Evolutionary conservation across 2,888 invertebrate genomes (phyloP), one percentile per base, ranked within the genome.

Genomic region (Eupithecia exiguata): DNA sequence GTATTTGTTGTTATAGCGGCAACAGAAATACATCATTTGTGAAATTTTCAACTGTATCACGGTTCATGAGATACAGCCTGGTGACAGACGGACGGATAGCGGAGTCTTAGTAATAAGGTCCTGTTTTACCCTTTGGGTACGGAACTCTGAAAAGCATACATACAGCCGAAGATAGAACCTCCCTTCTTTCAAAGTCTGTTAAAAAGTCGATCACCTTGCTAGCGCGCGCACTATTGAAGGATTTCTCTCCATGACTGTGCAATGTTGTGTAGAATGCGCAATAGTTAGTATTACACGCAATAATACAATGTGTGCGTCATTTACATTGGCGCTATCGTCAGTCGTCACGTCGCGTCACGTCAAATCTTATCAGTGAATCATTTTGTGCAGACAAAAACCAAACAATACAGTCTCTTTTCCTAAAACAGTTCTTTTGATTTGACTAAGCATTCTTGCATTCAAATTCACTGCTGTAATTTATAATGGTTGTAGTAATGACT

Each of bases 291-390:
- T 12, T 18, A 70, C 69, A 71, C 66, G 72, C 63, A 75, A 70
- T 49, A 38, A 62, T 70, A 62, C 25, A 66, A 25, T 62, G 38
- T 76, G 53, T 77, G 80, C 79, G 78, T 83, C 81, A 80, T 74
- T 74, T 74, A 69, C 69, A 74, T 73, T 80, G 82, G 25, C 38
- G 53, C 68, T 63, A 70, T 73, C 76, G 73, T 85, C 83, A 40
- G 36, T 36, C 12, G 40, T 40, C 30, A 30, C 30, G 30, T 30
- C 30, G 6, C 5, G 36, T 5, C 9, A 81, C 75, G 36, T 5
- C 9, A 81, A 75, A 81, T 80, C 81, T 86, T 87, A 88, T 88
- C 88, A 83, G 79, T 88, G 87, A 87, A 77, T 87, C 87, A 87
- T 78, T 78, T 78, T 69, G 38, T 76, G 75, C 77, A 66, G 72